These are phyloP conservation scores for Phyllotis vaccarum DNA, from an alignment of 2,797 vertebrate species.

Conservation along the genomic window DNA sequence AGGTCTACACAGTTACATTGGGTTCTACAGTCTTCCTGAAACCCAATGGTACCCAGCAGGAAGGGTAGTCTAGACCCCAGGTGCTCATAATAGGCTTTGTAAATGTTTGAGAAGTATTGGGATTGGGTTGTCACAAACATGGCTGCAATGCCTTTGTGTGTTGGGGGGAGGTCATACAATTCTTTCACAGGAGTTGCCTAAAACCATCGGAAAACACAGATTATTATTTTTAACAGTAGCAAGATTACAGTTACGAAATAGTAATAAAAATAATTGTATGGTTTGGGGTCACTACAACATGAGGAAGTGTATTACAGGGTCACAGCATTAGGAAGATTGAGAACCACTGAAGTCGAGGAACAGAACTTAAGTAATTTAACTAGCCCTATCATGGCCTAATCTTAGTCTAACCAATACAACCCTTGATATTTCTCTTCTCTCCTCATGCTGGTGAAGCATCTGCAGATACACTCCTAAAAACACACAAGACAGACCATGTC, in stretches of 20 bases:
- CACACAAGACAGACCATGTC: neutral
- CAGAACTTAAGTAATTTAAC: neutral
- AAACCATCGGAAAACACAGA: neutral
- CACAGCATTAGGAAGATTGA: neutral
- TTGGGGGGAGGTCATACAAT: neutral
- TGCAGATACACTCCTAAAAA: neutral
- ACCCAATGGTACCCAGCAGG: neutral
- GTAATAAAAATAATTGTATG: neutral
- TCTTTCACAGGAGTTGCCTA: neutral
- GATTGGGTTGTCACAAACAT: neutral
- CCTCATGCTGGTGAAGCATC: neutral
- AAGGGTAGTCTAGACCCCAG: neutral
- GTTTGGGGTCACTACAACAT: neutral
- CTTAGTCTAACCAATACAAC: neutral
- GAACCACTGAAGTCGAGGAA: neutral
- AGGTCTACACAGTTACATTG: fast-evolving
- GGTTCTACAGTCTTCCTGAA: neutral
- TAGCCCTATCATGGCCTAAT: neutral
- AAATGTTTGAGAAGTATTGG: neutral
- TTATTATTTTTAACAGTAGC: neutral
- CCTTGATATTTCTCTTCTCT: neutral
- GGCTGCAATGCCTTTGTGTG: neutral
- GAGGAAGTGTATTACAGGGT: neutral
- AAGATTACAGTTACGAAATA: neutral
- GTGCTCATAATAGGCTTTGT: neutral